Evolutionary conservation across 2,888 invertebrate genomes (phyloP), one percentile per base, ranked within the genome.

Genomic region (Lycaena phlaeas): DNA sequence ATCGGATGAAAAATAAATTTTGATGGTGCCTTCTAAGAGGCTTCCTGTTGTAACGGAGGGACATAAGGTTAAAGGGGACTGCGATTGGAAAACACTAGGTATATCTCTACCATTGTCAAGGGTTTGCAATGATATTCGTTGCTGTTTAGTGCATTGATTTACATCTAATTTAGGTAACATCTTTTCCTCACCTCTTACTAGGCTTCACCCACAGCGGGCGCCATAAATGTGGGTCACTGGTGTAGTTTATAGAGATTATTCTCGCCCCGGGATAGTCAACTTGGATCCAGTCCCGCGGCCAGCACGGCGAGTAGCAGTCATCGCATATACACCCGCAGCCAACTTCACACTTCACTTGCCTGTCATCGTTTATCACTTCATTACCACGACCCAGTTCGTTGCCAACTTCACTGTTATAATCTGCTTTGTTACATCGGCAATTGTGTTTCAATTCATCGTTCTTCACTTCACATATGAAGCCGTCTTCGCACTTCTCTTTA

Each of bases 281-380:
- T 0, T 92, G 89, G 14, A 96, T 68, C 96, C 96, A 96, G 64
- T 96, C 95, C 44, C 88, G 85, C 0, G 95, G 95, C 95, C 95
- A 95, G 59, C 95, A 95, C 7, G 73, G 66, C 0, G 89, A 89
- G 55, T 88, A 89, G 40, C 85, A 86, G 2, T 73, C 61, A 17
- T 75, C 77, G 37, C 82, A 82, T 0, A 70, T 46, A 41, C 84
- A 85, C 0, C 82, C 82, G 27, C 82, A 82, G 0, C 82, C 84
- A 0, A 61, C 49, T 18, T 64, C 61, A 30, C 81, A 79, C 27
- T 50, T 58, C 4, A 34, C 46, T 6, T 5, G 3, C 6, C 5
- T 22, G 6, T 56, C 57, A 11, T 30, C 18, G 18, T 12, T 14
- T 2, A 12, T 22, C 18, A 34, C 18, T 9, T 34, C 34, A 3